Evolutionary conservation across 2,888 invertebrate genomes (phyloP).

Genomic region (Lasioglossum malachurum): DNA sequence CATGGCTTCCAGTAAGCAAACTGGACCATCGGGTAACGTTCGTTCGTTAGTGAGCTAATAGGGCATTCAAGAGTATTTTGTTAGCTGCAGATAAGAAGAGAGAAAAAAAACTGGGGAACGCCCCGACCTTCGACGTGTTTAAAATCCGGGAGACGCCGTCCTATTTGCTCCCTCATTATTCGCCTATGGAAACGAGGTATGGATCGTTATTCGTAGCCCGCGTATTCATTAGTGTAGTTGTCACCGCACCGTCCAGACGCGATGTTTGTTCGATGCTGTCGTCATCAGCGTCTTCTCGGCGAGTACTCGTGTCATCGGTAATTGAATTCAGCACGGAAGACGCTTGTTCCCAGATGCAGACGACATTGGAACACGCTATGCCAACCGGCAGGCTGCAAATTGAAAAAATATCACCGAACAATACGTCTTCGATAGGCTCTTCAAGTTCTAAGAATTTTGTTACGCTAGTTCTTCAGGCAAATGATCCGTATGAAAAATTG

Average conservation of each 20-base stretch:
- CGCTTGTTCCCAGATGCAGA: conserved; percentile 33
- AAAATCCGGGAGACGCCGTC: neutral
- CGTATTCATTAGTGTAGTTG: conserved; percentile 35
- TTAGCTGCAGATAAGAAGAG: neutral
- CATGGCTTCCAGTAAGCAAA: neutral
- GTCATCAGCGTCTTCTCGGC: conserved; percentile 37
- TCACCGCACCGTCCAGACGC: conserved; percentile 18
- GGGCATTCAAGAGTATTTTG: neutral
- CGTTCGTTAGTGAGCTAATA: neutral
- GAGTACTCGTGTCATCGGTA: conserved; percentile 54
- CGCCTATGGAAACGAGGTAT: neutral
- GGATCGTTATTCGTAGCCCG: conserved; percentile 9
- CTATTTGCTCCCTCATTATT: conserved; percentile 14
- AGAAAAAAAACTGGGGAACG: neutral
- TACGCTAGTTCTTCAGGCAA: neutral
- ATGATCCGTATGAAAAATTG: neutral
- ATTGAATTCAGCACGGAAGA: conserved; percentile 55
- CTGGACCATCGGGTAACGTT: neutral
- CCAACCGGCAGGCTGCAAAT: neutral
- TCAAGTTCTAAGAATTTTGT: neutral
- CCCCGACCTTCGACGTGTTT: neutral
- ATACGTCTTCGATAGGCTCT: neutral
- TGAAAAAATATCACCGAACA: neutral
- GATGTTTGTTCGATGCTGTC: conserved; percentile 36
- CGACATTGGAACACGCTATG: neutral